Base-by-base conservation (phyloP, 2,888 invertebrate species). In the Latrodectus hesperus region DNA sequence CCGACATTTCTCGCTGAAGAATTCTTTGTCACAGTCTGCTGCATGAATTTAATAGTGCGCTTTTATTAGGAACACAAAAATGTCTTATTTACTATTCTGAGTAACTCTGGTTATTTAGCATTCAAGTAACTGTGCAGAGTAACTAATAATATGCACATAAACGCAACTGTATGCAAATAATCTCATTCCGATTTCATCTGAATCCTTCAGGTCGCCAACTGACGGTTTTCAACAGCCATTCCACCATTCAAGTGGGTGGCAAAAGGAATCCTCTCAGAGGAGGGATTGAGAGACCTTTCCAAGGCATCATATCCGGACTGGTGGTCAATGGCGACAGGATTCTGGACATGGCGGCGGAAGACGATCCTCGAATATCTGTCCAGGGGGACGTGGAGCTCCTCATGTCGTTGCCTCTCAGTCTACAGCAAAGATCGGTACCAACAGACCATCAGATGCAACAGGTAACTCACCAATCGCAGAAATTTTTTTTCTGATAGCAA, bases 151-250 rank as follows among this genome's bases (percentile, higher is more conserved):
- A 38, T 38, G 38, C 38, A 38, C 6, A 6, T 6, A 38, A 38
- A 38, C 6, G 38, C 38, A 38, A 38, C 38, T 38, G 4, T 38
- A 6, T 38, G 2, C 38, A 38, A 38, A 38, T 38, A 6, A 38
- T 38, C 38, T 38, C 38, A 38, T 38, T 38, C 38, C 38, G 38
- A 6, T 38, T 38, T 38, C 38, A 4, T 3, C 38, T 38, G 16
- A 52, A 17, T 26, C 10, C 26, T 67, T 3, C 70, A 89, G 97
- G 96, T 16, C 95, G 95, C 90, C 96, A 97, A 90, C 94, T 96
- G 75, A 95, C 95, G 79, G 96, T 97, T 52, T 98, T 98, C 94
- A 98, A 98, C 93, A 96, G 96, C 91, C 97, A 98, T 94, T 95
- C 97, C 1, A 95, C 95, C 65, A 95, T 98, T 65, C 96, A 96